A percentile compares a stretch with the other conserved stretches of the same genome.
phyloP scores from a whole-genome alignment of 2,888 invertebrate genomes.

The Mellilla xanthometata region DNA sequence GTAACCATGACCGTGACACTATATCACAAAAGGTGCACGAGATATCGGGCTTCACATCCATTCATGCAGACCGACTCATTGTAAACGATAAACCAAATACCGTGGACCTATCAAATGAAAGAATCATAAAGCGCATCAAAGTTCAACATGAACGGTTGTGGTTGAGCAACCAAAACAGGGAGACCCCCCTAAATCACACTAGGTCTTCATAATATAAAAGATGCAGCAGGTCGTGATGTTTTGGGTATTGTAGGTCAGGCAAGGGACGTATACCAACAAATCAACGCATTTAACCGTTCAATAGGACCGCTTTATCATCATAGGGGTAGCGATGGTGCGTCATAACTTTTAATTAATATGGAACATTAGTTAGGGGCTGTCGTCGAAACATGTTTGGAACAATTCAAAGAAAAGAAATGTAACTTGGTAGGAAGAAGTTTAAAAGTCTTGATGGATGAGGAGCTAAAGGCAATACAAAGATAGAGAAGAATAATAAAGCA shows the following conservation, averaged over 20 bases:
- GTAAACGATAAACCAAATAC: constrained; percentile 41
- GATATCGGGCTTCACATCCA: constrained; percentile 55
- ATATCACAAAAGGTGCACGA: constrained; percentile 54
- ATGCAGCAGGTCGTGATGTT: constrained; percentile 42
- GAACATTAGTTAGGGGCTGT: constrained; percentile 62
- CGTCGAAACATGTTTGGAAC: constrained; percentile 37
- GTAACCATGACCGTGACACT: constrained; percentile 55
- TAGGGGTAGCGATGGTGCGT: constrained; percentile 64
- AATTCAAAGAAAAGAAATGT: neutral
- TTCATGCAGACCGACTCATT: constrained; percentile 66
- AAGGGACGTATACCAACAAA: constrained; percentile 66
- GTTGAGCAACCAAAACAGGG: constrained; percentile 9
- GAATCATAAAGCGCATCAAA: neutral
- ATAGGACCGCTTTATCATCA: constrained; percentile 48
- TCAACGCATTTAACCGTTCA: constrained; percentile 58
- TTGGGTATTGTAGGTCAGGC: constrained; percentile 53
- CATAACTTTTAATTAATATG: constrained; percentile 79
- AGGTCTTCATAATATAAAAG: constrained; percentile 22
- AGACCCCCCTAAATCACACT: constrained; percentile 35
- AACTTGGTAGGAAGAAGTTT: neutral
- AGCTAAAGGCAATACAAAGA: neutral
- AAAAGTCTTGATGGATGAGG: constrained; percentile 1
- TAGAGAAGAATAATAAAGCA: neutral
- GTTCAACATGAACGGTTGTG: constrained; percentile 4
- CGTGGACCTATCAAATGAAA: constrained; percentile 19